Evolutionary conservation across 92 coral and sea anemone species (phyloP), one percentile per base, ranked within the genome.

Genomic region (Muricea muricata): DNA sequence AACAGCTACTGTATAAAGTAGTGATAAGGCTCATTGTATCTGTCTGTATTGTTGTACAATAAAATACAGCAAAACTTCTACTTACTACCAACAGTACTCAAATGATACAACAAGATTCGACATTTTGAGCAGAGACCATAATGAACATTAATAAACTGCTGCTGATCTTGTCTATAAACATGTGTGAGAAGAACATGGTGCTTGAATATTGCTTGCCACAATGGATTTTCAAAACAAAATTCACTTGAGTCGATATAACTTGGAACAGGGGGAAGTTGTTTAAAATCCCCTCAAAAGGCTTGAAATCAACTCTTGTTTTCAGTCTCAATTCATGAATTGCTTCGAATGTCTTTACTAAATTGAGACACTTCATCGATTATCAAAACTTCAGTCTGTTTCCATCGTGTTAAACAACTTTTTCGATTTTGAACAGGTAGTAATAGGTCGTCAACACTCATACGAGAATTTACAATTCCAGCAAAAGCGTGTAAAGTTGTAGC

Each of bases 311-410:
- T 50, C 80, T 24, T n/a, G 32, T n/a, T 74, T 46, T 47, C 35
- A 46, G 63, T 2, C 35, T 65, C 26, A 74, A 20, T 10, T 60
- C 74, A 17, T 89, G 32, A 7, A 86, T 28, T 8, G 54, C 12
- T 40, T 91, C 87, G 48, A 89, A 86, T 18, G 66, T 71, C 60
- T 31, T 79, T 26, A 48, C 89, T 89, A 78, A 89, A 20, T 82
- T 88, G 90, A 1, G 92, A 89, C 8, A 86, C 80, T 35, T 92
- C 94, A 35, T 92, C 87, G 20, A 92, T 75, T 37, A 89, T 68
- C 23, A 92, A 74, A 0, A 87, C 83, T 13, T 86, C 87, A 1
- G 93, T 90, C 1, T 72, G 67, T 37, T 61, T 21, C 91, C 92
- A 89, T 56, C 88, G 24, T 46, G 80, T 29, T 18, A 57, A 57